phyloP scores from a whole-genome alignment of 2,113 vertebrate genomes.

The Crotalus horridus region DNA sequence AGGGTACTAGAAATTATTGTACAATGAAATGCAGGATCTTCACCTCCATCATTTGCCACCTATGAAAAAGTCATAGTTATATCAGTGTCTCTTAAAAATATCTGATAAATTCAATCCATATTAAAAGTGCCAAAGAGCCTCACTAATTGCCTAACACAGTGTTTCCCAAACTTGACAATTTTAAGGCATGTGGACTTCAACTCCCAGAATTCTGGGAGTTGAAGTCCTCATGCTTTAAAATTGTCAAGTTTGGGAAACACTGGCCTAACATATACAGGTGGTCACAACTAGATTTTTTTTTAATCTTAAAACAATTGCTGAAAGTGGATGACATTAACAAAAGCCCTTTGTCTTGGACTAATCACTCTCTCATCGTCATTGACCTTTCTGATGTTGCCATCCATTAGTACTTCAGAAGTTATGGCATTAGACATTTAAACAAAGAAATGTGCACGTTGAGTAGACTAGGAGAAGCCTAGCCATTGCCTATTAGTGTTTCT shows the following conservation, averaged over 20 bases:
- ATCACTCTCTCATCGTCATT: not conserved
- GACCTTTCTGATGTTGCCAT: not conserved
- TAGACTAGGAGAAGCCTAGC: not conserved
- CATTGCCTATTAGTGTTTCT: not conserved
- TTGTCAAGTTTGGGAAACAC: too few relatives aligned
- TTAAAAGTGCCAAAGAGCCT: not conserved
- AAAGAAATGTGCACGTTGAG: not conserved
- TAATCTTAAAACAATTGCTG: not conserved
- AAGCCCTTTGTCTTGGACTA: not conserved
- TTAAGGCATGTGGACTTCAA: too few relatives aligned
- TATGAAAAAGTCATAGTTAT: not conserved
- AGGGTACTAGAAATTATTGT: not conserved
- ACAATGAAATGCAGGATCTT: too few relatives aligned
- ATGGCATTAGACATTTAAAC: not conserved
- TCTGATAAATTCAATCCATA: not conserved
- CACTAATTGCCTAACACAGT: not conserved
- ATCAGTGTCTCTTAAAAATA: not conserved
- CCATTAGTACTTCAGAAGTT: not conserved
- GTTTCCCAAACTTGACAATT: too few relatives aligned
- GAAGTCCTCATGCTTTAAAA: too few relatives aligned
- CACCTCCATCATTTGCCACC: too few relatives aligned
- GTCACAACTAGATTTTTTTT: not conserved
- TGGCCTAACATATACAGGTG: not conserved
- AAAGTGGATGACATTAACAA: not conserved
- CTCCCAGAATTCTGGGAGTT: too few relatives aligned